Conservation (phyloP, 2,113 vertebrate species). For the Chaenogobius annularis region DNA sequence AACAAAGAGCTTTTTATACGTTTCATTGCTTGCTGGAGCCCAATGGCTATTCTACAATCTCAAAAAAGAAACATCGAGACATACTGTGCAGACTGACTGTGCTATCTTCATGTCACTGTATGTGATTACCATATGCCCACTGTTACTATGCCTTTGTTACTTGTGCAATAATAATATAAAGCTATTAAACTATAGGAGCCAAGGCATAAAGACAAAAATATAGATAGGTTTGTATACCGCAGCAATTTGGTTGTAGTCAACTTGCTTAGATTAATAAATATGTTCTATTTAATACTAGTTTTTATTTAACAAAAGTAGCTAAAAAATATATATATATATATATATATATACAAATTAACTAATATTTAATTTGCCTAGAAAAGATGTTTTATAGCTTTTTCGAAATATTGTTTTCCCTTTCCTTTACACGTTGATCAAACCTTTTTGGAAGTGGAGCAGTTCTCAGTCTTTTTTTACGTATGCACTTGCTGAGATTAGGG, state of each 20-base stretch:
- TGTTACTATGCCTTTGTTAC: neutral
- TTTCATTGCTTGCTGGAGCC: conserved; percentile 42
- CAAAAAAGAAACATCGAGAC: conserved; percentile 25
- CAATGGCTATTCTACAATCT: conserved; percentile 17
- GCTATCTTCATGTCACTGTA: neutral
- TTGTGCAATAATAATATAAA: neutral
- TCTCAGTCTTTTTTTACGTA: neutral
- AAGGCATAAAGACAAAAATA: no score
- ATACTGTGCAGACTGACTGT: neutral
- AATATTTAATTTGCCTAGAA: no score
- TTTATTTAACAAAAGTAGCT: no score
- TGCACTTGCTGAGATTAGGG: conserved; percentile 37
- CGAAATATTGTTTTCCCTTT: neutral
- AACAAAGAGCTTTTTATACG: conserved; percentile 62
- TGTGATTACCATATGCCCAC: neutral
- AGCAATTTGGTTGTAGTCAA: no score
- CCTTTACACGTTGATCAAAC: neutral
- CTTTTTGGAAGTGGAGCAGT: neutral
- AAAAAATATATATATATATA: no score
- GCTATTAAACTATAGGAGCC: no score
- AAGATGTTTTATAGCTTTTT: no score
- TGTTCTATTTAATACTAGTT: no score
- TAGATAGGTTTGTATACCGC: no score
- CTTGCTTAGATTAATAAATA: no score
- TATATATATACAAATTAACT: no score